Base-by-base conservation (phyloP, 2,888 invertebrate genomes). In the Timandra comae region DNA sequence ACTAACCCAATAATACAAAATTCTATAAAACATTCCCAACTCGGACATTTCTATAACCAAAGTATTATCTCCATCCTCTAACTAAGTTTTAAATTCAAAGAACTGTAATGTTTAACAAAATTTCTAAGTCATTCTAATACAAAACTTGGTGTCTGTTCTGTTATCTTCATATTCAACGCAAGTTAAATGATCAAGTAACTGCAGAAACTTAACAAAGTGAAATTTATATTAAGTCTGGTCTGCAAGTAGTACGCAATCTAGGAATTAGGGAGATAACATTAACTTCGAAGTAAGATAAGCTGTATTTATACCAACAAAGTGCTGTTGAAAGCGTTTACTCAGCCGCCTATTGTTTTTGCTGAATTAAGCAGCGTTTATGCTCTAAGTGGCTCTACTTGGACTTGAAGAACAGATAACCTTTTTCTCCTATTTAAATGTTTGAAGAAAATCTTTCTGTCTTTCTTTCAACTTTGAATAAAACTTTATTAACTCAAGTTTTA, bases 311-410 rank as follows among this genome's bases (percentile, higher is more conserved):
- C 55, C 42, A 53, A 66, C 54, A 50, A 59, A 59, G 54, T 53
- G 59, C 60, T 56, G 51, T 49, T 46, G 46, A 58, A 59, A 61
- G 46, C 60, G 47, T 61, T 63, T 66, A 62, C 63, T 68, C 63
- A 61, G 54, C 55, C 49, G 59, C 64, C 57, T 61, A 67, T 74
- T 70, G 72, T 73, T 76, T 76, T 75, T 71, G 64, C 66, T 63
- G 68, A 56, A 68, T 70, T 69, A 65, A 70, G 62, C 54, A 67
- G 58, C 67, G 58, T 66, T 75, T 65, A 64, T 59, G 47, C 56
- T 60, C 52, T 63, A 69, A 74, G 67, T 68, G 68, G 67, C 54
- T 61, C 55, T 62, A 62, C 63, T 41, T 7, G 6, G 60, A 63
- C 57, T n/a, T 63, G 53, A 43, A 61, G 42, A 62, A 63, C 54